A percentile compares a stretch with the other conserved stretches of the same genome.
Evolutionary conservation across 1,140 invertebrate genomes (phyloP).

Genomic region (Odontomachus brunneus): DNA sequence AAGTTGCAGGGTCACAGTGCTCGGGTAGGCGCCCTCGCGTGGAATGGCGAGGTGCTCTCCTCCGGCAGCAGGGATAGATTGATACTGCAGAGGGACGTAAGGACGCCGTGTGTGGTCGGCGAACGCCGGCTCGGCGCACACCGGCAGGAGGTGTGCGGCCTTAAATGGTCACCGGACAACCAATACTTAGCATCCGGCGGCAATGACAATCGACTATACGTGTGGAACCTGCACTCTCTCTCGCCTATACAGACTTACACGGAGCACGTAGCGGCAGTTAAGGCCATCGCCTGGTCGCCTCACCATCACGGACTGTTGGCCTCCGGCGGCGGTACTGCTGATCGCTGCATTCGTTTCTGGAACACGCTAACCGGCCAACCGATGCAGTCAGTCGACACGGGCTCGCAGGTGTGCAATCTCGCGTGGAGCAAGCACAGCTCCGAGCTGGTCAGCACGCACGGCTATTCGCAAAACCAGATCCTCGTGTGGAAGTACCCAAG

Average conservation of each 20-base stretch:
- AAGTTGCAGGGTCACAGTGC: constrained; percentile 97
- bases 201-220: constrained; percentile 99
- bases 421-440: constrained; percentile 99
- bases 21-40: constrained; percentile 96
- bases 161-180: constrained; percentile 99
- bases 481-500: constrained; percentile 99
- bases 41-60: constrained; percentile 99
- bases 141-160: constrained; percentile 98
- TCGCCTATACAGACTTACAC: constrained; percentile 98
- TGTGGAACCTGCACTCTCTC: constrained; percentile 97
- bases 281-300: constrained; percentile 99
- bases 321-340: constrained; percentile 99
- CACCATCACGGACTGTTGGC: constrained; percentile 99
- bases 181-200: constrained; percentile 99
- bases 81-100: constrained; percentile 97
- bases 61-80: constrained; percentile 97
- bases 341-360: constrained; percentile 99
- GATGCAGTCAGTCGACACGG: constrained; percentile 99
- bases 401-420: constrained; percentile 99
- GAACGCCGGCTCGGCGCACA: constrained; percentile 95
- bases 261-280: constrained; percentile 99
- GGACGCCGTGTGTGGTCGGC: constrained; percentile 92
- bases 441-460: constrained; percentile 99
- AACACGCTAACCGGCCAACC: constrained; percentile 99
- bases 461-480: constrained; percentile 99